Conservation (phyloP, 2,797 vertebrate species). For the Morus bassanus region DNA sequence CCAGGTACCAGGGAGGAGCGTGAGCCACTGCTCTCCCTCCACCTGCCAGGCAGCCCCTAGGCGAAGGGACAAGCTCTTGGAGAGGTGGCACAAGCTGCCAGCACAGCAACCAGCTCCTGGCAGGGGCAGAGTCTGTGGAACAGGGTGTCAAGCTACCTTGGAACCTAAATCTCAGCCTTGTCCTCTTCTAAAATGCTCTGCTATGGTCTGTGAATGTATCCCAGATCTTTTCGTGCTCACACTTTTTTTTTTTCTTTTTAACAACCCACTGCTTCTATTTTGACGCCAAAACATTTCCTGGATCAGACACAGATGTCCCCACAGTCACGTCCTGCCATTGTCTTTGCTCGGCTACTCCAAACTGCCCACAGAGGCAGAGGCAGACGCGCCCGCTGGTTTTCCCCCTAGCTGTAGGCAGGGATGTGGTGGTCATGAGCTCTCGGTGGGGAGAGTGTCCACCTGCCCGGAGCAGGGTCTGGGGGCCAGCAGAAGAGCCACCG, state of each 20-base stretch:
- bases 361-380: background rate
- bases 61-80: background rate
- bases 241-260: background rate
- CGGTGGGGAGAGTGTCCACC: rapidly evolving
- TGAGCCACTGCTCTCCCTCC: rapidly evolving
- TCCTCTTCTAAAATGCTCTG: background rate
- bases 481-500: background rate
- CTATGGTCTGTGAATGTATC: background rate
- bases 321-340: conserved; percentile 29
- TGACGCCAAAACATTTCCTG: background rate
- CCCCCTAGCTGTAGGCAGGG: background rate
- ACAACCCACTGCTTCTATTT: background rate
- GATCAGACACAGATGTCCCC: conserved; percentile 14
- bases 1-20: rapidly evolving
- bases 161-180: background rate
- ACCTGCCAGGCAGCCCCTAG: background rate
- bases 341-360: background rate
- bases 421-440: rapidly evolving
- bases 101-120: rapidly evolving
- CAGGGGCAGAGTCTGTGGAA: background rate
- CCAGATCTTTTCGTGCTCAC: background rate
- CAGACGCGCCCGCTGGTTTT: background rate
- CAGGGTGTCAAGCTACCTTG: background rate
- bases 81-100: background rate
- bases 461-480: background rate